A percentile compares a stretch with the other conserved stretches of the same genome.
These are phyloP conservation scores for Dendrocopos noguchii DNA, from an alignment of 2,113 vertebrate species.

Conservation along the genomic window DNA sequence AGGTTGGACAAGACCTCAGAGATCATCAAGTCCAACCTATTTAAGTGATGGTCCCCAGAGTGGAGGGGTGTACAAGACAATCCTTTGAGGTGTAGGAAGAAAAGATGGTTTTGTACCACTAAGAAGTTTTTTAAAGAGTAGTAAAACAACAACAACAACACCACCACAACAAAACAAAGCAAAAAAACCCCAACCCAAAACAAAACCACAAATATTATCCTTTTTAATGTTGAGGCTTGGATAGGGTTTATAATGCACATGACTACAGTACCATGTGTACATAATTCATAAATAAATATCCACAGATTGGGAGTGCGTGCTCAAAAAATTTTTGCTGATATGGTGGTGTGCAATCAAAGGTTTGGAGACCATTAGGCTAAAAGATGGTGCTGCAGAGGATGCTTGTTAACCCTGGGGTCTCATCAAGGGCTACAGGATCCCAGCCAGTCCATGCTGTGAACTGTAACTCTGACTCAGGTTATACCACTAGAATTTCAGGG, in stretches of 20 bases:
- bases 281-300: neutral
- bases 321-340: neutral
- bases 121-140: neutral
- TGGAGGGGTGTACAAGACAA: neutral
- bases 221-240: neutral
- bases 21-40: too few relatives aligned
- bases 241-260: neutral
- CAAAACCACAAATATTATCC: neutral
- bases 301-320: neutral
- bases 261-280: neutral
- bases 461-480: neutral
- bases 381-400: neutral
- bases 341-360: neutral
- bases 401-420: neutral
- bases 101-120: neutral
- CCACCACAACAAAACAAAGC: too few relatives aligned
- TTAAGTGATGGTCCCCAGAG: neutral
- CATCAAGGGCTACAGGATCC: neutral
- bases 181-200: too few relatives aligned
- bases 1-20: too few relatives aligned
- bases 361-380: neutral
- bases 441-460: neutral
- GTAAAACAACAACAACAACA: too few relatives aligned
- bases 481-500: neutral
- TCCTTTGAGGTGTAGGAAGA: rapidly evolving